These are phyloP conservation scores for Semicossyphus pulcher DNA, from an alignment of 2,113 vertebrate genomes.

Conservation along the genomic window DNA sequence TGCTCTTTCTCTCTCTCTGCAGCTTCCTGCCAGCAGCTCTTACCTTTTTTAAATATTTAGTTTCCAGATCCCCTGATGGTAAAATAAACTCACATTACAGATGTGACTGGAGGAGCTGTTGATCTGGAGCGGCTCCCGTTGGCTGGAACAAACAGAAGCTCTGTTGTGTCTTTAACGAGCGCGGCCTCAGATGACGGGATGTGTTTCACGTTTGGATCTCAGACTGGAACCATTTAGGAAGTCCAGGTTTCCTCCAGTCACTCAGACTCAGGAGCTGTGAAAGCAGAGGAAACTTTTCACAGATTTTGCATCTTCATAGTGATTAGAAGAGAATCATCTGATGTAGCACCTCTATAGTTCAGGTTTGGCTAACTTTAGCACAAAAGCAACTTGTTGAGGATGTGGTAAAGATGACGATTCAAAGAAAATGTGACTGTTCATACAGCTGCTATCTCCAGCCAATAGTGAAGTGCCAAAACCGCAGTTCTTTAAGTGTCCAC, in stretches of 20 bases:
- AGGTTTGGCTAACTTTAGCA: no score
- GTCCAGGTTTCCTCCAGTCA: no score
- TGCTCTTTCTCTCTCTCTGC: neutral
- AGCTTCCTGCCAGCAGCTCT: conserved; percentile 21
- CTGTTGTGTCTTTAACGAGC: conserved; percentile 25
- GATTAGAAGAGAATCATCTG: no score
- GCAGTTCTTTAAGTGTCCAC: no score
- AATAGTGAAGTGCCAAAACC: no score
- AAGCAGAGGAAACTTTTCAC: neutral
- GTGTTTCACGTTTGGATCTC: conserved; percentile 10
- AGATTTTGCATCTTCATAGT: neutral
- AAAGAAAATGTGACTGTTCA: no score
- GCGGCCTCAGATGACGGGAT: neutral
- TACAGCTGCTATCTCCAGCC: no score
- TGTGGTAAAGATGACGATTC: no score
- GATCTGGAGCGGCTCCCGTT: conserved; percentile 16
- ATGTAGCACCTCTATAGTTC: no score
- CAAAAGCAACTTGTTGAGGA: no score
- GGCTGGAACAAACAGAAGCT: conserved; percentile 19
- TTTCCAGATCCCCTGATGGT: conserved; percentile 18
- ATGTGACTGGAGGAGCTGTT: conserved; percentile 31
- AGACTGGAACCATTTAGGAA: neutral
- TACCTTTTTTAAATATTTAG: conserved; percentile 24
- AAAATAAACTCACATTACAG: conserved; percentile 45
- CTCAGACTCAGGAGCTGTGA: neutral